These are phyloP conservation scores for Merops nubicus DNA, from an alignment of 2,113 vertebrate species.

Conservation along the genomic window DNA sequence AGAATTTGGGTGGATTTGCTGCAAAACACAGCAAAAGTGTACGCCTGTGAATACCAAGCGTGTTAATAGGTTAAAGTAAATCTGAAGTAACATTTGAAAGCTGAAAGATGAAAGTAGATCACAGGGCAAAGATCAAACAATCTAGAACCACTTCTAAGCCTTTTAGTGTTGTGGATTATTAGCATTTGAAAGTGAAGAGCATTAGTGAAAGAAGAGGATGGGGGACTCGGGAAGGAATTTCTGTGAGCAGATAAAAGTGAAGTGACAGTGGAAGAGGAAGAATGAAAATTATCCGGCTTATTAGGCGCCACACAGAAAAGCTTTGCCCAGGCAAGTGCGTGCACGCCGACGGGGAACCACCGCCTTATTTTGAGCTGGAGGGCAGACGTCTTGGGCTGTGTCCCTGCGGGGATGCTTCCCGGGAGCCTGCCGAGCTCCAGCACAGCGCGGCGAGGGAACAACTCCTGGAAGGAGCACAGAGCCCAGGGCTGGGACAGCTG, in stretches of 20 bases:
- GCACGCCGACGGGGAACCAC: neutral
- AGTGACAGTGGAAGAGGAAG: constrained; percentile 49
- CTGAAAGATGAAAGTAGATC: constrained; percentile 82
- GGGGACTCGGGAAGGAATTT: constrained; percentile 60
- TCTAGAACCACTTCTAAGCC: constrained; percentile 81
- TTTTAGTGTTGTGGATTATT: constrained; percentile 80
- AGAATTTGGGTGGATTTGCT: neutral
- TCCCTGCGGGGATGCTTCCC: neutral
- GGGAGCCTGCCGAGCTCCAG: neutral
- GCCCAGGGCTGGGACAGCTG: neutral
- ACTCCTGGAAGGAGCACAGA: neutral
- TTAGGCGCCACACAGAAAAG: neutral
- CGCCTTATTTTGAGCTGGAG: neutral
- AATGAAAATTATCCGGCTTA: neutral
- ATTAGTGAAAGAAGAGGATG: constrained; percentile 56
- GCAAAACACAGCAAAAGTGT: neutral
- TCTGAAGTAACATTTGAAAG: constrained; percentile 76
- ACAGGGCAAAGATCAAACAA: constrained; percentile 85
- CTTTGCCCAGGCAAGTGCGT: neutral
- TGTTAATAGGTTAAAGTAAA: constrained; percentile 77
- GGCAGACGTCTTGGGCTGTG: neutral
- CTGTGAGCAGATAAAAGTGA: constrained; percentile 64
- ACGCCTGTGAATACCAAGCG: constrained; percentile 39
- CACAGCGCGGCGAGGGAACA: neutral
- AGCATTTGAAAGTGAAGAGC: constrained; percentile 84